Evolutionary conservation across 2,888 invertebrate species (phyloP), one percentile per base, ranked within the genome.

Genomic region (Papilio protenor): DNA sequence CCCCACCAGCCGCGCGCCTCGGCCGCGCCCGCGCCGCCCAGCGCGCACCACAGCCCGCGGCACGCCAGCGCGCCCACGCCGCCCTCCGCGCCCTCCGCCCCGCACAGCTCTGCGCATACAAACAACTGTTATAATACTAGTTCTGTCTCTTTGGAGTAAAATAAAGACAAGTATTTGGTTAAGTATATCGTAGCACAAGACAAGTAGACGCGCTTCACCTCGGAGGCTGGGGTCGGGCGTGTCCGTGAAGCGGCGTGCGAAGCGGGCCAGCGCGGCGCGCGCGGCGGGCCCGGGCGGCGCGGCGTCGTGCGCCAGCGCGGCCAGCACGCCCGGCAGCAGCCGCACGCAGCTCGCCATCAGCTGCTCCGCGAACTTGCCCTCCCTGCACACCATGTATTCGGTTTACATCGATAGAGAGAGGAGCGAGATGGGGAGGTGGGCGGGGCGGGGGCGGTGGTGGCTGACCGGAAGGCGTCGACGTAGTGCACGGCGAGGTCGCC

Each of bases 1-100:
- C 95, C 96, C 96, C 97, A 97, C 98, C 97, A 98, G 88, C 96
- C 96, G 75, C 97, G 95, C 45, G 97, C 33, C 33, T 33, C 33
- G 33, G 33, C 33, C 33, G 33, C 33, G 33, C 33, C 33, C 33
- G 33, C 33, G 33, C 33, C 33, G 4, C 33, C 33, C 33, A 33
- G 33, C 33, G 33, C 33, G 33, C 33, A 33, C 33, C 33, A 33
- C 2, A 33, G 33, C 5, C 33, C 33, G 33, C 33, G 33, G 33
- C 33, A 33, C 2, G 33, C 33, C 33, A 33, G 33, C 33, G 33
- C 33, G 33, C 33, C 33, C 33, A 33, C 33, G 33, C 33, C 33
- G 33, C 33, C 33, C 33, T 33, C 33, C 33, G 2, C 33, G 33
- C 33, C 33, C 33, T 2, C 33, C 33, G 33, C 33, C 33, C 33